Evolutionary conservation across 2,888 invertebrate genomes (phyloP).

Genomic region (Agrochola macilenta): DNA sequence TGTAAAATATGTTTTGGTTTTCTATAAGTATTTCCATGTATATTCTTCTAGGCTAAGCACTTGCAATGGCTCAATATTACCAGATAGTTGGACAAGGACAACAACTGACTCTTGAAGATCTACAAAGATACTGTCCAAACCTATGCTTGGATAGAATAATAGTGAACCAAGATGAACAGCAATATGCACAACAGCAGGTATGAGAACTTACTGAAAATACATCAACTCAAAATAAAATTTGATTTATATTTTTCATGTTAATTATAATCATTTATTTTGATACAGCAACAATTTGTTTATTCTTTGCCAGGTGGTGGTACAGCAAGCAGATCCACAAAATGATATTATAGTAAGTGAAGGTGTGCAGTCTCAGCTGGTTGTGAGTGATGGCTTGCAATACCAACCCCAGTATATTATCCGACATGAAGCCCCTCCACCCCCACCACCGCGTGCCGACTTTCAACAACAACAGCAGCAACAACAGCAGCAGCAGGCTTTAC

Average conservation of each 20-base stretch:
- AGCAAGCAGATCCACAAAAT: constrained; percentile 89
- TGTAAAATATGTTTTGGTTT: not conserved
- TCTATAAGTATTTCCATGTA: constrained; percentile 6
- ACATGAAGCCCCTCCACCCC: constrained; percentile 83
- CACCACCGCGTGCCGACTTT: constrained; percentile 80
- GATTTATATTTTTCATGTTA: not conserved
- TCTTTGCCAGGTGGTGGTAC: constrained; percentile 86
- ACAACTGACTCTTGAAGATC: constrained; percentile 90
- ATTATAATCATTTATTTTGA: constrained; percentile 10
- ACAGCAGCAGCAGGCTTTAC: constrained; percentile 78
- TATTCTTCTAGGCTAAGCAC: constrained; percentile 81
- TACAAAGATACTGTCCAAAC: constrained; percentile 92
- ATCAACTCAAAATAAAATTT: not conserved
- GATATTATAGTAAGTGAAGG: constrained; percentile 90
- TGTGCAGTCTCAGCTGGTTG: constrained; percentile 85
- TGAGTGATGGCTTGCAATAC: constrained; percentile 87
- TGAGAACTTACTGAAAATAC: constrained; percentile 20
- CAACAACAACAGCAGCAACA: constrained; percentile 81
- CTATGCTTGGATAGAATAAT: constrained; percentile 89
- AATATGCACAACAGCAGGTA: constrained; percentile 88
- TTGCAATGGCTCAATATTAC: constrained; percentile 93
- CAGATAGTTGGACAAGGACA: constrained; percentile 92
- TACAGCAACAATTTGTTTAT: constrained; percentile 5
- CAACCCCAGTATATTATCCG: constrained; percentile 88
- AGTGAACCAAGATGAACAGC: constrained; percentile 88